These are phyloP conservation scores for Microplitis demolitor DNA, from an alignment of 1,140 invertebrate species.

Conservation along the genomic window DNA sequence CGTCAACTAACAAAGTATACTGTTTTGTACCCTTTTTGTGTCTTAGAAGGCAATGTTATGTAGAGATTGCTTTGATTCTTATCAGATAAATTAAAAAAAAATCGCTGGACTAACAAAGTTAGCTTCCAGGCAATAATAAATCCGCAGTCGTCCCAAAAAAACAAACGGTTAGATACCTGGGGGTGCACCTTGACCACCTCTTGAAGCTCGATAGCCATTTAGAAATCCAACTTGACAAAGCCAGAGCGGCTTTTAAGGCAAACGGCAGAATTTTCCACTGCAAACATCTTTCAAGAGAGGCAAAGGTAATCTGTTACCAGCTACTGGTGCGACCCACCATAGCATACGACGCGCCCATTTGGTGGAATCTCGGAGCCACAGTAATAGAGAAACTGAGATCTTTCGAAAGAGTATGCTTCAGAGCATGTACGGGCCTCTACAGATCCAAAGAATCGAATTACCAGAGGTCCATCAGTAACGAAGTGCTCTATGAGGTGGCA, in stretches of 20 bases:
- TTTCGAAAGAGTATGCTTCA: conserved; percentile 19
- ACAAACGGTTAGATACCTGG: too few species aligned
- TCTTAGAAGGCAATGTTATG: too few species aligned
- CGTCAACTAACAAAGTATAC: too few species aligned
- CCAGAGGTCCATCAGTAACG: background rate
- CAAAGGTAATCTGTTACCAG: conserved; percentile 29
- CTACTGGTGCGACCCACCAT: conserved; percentile 25
- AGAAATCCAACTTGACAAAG: conserved; percentile 6
- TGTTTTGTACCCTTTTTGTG: too few species aligned
- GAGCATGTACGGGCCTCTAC: background rate
- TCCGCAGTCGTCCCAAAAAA: too few species aligned
- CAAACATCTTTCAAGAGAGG: conserved; percentile 6
- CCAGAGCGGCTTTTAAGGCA: background rate
- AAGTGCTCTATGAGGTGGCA: too few species aligned
- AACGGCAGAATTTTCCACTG: conserved; percentile 21
- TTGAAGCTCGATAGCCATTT: background rate
- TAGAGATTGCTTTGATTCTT: too few species aligned
- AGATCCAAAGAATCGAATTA: background rate
- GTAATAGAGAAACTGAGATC: background rate
- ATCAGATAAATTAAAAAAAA: too few species aligned
- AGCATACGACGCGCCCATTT: too few species aligned
- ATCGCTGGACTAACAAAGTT: too few species aligned
- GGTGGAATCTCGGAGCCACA: conserved; percentile 11
- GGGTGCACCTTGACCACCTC: background rate
- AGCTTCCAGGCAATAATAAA: too few species aligned